Conservation (phyloP, 2,888 invertebrate species). For the Rhogogaster chlorosoma region DNA sequence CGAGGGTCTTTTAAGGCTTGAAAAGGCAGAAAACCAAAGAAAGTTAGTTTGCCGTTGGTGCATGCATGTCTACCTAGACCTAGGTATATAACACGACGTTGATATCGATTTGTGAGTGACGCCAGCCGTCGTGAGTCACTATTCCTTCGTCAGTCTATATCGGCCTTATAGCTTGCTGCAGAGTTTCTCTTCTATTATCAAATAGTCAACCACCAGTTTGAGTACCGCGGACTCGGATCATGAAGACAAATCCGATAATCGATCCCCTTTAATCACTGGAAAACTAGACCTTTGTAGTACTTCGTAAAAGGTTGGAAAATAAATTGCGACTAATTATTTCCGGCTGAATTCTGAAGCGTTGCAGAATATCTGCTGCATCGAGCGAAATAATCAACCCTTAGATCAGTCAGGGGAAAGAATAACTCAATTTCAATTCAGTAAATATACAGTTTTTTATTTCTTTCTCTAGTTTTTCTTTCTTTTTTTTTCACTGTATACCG, state of each 20-base stretch:
- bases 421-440: not conserved
- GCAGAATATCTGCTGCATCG: not conserved
- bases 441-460: not conserved
- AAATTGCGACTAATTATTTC: not conserved
- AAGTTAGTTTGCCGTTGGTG: not conserved
- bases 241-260: not conserved
- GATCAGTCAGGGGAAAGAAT: slow-evolving; percentile 16
- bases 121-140: slow-evolving; percentile 38
- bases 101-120: slow-evolving; percentile 28
- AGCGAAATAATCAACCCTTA: slow-evolving; percentile 1
- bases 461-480: not conserved
- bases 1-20: slow-evolving; percentile 23
- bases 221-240: not conserved
- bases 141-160: not conserved
- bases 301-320: not conserved
- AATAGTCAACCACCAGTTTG: not conserved
- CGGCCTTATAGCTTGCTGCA: not conserved
- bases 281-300: not conserved
- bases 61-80: not conserved
- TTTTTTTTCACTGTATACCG: not conserved
- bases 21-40: slow-evolving; percentile 2
- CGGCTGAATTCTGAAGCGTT: not conserved
- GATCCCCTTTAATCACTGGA: not conserved
- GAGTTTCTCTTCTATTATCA: not conserved
- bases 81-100: slow-evolving; percentile 8